Conservation (phyloP, 2,888 invertebrate genomes). For the Dysmachus trigonus region DNA sequence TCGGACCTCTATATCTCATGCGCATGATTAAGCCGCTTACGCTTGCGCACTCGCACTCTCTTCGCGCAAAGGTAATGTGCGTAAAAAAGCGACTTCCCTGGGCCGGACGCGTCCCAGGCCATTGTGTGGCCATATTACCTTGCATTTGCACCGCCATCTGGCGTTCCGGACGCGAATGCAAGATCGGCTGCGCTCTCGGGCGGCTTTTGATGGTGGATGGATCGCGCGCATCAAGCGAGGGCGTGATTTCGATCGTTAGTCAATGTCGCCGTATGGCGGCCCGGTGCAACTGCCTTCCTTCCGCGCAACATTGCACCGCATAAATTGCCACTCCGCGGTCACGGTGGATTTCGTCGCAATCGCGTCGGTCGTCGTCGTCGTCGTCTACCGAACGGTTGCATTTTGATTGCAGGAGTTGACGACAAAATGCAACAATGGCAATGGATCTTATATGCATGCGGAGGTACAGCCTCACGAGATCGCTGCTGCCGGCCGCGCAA, state of each 20-base stretch:
- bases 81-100: slow-evolving; percentile 18
- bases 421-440: slow-evolving; percentile 47
- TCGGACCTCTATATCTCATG: slow-evolving; percentile 34
- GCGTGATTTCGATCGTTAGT: slow-evolving; percentile 50
- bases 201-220: slow-evolving; percentile 42
- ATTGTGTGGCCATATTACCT: slow-evolving; percentile 12
- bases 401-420: slow-evolving; percentile 44
- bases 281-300: slow-evolving; percentile 6
- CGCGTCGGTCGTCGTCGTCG: not conserved
- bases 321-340: slow-evolving; percentile 21
- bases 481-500: slow-evolving; percentile 16
- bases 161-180: slow-evolving; percentile 13
- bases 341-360: not conserved
- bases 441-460: slow-evolving; percentile 35
- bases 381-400: slow-evolving; percentile 36
- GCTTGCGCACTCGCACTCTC: slow-evolving; percentile 38
- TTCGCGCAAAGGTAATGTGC: slow-evolving; percentile 22
- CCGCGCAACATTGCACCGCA: not conserved
- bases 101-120: not conserved
- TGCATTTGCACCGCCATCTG: not conserved
- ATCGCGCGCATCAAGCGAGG: slow-evolving; percentile 48
- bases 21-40: slow-evolving; percentile 50
- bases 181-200: not conserved
- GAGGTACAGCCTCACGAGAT: not conserved
- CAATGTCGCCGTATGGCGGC: slow-evolving; percentile 35